These are phyloP conservation scores for Caretta caretta DNA, from an alignment of 2,113 vertebrate genomes.

Conservation along the genomic window DNA sequence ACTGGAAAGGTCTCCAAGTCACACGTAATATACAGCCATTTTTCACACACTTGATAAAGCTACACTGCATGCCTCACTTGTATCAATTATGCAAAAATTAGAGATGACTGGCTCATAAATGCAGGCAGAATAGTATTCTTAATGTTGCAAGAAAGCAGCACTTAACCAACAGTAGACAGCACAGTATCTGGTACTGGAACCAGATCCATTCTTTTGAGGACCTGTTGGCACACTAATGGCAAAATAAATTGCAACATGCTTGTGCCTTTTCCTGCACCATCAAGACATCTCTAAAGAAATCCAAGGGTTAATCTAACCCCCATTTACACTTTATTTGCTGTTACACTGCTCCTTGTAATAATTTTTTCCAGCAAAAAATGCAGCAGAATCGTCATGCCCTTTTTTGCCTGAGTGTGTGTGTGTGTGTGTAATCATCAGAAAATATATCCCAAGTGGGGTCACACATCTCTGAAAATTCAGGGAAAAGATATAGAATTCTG, in stretches of 20 bases:
- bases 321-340: neutral
- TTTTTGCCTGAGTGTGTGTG: neutral
- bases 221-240: neutral
- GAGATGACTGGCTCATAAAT: neutral
- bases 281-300: neutral
- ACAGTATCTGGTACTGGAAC: neutral
- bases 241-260: neutral
- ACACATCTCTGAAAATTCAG: neutral
- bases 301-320: neutral
- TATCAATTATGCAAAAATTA: slow-evolving; percentile 20
- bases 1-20: neutral
- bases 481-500: neutral
- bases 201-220: neutral
- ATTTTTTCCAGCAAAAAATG: neutral
- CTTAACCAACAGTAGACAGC: neutral
- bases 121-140: neutral
- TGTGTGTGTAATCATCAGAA: neutral
- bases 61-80: slow-evolving; percentile 29
- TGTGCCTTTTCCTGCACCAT: neutral
- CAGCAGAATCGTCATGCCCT: neutral
- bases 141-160: neutral
- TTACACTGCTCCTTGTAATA: neutral
- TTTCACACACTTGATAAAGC: slow-evolving; percentile 12
- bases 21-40: neutral
- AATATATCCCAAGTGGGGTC: neutral